Percentiles rank a stretch among this genome's conserved stretches.
These are phyloP conservation scores for Phalacrocorax brasilianus DNA, from an alignment of 2,113 vertebrate genomes.

Conservation along the genomic window DNA sequence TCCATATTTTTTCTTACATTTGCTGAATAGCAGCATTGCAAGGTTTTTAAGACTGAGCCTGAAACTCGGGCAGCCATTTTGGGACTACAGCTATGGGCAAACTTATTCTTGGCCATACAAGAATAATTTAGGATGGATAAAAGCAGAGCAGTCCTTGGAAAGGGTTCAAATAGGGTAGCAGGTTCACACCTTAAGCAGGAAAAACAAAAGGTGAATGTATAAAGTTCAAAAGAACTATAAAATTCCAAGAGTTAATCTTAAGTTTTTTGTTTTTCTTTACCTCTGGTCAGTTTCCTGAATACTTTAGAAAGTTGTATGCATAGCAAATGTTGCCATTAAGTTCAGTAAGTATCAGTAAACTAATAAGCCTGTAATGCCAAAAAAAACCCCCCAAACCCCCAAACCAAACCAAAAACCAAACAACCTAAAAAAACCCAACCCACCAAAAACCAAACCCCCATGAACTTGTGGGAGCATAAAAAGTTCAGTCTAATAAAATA, in stretches of 20 bases:
- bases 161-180: background rate
- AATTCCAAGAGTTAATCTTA: too few relatives aligned
- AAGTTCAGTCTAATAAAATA: slow-evolving; percentile 4
- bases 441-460: background rate
- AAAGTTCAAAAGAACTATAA: background rate
- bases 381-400: too few relatives aligned
- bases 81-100: background rate
- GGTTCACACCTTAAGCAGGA: background rate
- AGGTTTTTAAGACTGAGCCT: background rate
- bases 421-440: background rate
- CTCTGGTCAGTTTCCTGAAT: background rate
- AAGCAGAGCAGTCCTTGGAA: background rate
- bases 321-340: background rate
- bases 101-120: background rate
- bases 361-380: background rate
- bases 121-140: background rate
- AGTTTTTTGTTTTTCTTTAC: background rate
- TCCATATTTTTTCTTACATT: background rate
- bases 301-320: background rate
- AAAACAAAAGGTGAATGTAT: background rate
- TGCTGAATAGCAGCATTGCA: background rate
- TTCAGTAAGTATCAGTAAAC: background rate
- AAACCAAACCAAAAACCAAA: too few relatives aligned
- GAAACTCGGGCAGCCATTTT: background rate
- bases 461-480: slow-evolving; percentile 24